Evolutionary conservation across 2,113 vertebrate species (phyloP).

Genomic region (Ploceus nigricollis): DNA sequence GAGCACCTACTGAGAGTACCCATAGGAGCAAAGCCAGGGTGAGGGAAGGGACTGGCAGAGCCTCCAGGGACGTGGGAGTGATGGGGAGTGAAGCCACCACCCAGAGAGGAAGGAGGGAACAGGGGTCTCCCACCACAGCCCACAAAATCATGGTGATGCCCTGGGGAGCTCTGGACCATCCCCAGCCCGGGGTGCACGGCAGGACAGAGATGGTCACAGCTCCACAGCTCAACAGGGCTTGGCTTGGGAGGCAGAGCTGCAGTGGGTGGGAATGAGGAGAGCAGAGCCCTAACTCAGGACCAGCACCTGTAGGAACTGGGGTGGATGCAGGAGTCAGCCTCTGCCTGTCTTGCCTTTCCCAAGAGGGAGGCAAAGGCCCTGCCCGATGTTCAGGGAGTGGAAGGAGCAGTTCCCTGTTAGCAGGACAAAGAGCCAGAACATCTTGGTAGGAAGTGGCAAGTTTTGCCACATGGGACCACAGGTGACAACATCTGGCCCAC

Average conservation of each 20-base stretch:
- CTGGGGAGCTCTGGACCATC: not conserved
- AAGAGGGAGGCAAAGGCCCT: not conserved
- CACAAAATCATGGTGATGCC: no score
- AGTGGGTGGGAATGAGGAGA: not conserved
- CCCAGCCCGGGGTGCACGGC: not conserved
- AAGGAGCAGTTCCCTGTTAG: fast-evolving
- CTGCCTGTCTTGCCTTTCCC: not conserved
- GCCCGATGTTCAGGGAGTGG: fast-evolving
- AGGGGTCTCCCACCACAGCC: not conserved
- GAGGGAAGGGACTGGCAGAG: not conserved
- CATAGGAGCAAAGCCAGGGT: not conserved
- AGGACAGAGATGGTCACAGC: not conserved
- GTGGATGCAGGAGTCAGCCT: not conserved
- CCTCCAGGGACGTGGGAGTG: fast-evolving
- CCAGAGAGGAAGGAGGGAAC: not conserved
- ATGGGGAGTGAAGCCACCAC: not conserved
- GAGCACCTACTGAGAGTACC: not conserved
- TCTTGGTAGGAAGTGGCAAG: not conserved
- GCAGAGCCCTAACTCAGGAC: not conserved
- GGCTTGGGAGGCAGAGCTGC: not conserved
- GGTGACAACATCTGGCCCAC: not conserved
- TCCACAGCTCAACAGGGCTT: not conserved
- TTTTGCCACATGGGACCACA: not conserved
- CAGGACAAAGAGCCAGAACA: not conserved
- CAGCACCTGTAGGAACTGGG: fast-evolving